phyloP scores from a whole-genome alignment of 2,113 vertebrate genomes.

The Galbula dea region DNA sequence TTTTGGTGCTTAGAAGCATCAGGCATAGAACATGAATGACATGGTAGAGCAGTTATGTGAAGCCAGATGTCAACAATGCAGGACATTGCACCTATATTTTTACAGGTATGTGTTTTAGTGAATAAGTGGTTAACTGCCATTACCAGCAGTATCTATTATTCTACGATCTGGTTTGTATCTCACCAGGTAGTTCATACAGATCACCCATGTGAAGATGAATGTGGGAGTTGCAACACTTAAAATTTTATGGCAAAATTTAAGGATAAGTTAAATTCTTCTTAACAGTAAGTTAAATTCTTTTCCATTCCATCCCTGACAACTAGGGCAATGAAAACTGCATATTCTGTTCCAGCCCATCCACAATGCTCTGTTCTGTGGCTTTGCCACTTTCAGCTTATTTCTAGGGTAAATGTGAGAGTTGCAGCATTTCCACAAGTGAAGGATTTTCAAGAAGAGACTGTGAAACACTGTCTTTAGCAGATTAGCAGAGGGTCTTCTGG shows the following conservation, averaged over 20 bases:
- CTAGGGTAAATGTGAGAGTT: neutral
- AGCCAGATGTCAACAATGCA: neutral
- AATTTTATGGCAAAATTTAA: neutral
- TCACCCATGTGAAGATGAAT: neutral
- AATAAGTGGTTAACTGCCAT: neutral
- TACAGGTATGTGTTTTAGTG: neutral
- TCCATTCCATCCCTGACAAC: neutral
- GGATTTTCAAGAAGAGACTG: neutral
- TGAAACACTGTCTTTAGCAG: neutral
- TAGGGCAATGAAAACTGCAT: neutral
- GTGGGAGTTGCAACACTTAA: neutral
- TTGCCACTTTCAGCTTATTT: neutral
- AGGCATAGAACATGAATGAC: neutral
- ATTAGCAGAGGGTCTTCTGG: neutral
- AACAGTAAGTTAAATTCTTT: neutral
- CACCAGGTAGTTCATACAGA: neutral
- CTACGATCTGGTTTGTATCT: neutral
- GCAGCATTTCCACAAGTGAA: neutral
- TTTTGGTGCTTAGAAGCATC: neutral
- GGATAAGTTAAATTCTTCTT: neutral
- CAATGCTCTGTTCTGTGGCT: neutral
- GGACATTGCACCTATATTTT: neutral
- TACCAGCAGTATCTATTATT: neutral
- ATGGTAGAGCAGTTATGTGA: neutral
- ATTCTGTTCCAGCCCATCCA: neutral